Percentiles rank a stretch among this genome's conserved stretches.
Evolutionary conservation across 1,140 invertebrate species (phyloP).

Genomic region (Drosophila subobscura): DNA sequence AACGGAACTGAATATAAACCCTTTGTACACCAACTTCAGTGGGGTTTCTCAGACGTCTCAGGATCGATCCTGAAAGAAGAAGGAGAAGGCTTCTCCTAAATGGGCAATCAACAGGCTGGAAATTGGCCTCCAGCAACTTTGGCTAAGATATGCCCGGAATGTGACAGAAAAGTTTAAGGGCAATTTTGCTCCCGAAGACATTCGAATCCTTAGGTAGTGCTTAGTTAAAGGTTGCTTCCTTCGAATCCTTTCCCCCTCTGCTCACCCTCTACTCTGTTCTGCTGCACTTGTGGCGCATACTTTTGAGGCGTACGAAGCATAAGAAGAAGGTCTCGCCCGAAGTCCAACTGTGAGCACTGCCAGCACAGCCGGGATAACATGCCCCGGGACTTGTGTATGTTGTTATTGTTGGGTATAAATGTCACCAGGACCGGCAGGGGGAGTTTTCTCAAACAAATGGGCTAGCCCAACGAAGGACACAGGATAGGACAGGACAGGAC

Average conservation of each 20-base stretch:
- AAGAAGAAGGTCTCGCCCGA: constrained; percentile 14
- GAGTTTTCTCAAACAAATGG: constrained; percentile 49
- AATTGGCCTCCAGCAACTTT: constrained; percentile 34
- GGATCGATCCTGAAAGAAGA: constrained; percentile 20
- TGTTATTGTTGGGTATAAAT: constrained; percentile 66
- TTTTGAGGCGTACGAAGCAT: constrained; percentile 14
- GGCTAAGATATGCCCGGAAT: constrained; percentile 59
- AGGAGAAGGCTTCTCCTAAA: constrained; percentile 41
- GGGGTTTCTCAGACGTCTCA: constrained; percentile 4
- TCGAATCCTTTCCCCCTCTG: background rate
- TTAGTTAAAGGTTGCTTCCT: constrained; percentile 29
- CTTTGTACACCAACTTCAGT: constrained; percentile 14
- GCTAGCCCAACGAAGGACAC: constrained; percentile 18
- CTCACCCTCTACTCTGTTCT: constrained; percentile 19
- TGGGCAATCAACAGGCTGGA: constrained; percentile 75
- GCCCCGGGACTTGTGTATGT: constrained; percentile 63
- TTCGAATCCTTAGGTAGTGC: constrained; percentile 30
- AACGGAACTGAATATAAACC: background rate
- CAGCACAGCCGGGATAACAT: constrained; percentile 23
- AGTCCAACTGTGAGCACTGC: constrained; percentile 45
- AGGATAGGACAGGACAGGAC: constrained; percentile 2
- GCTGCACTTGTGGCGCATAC: constrained; percentile 67
- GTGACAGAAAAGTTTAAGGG: constrained; percentile 68
- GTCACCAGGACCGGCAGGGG: constrained; percentile 43
- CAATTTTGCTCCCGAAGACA: constrained; percentile 45